A percentile compares a stretch with the other conserved stretches of the same genome.
Evolutionary conservation across 2,888 invertebrate genomes (phyloP).

Genomic region (Sphecodes monilicornis): DNA sequence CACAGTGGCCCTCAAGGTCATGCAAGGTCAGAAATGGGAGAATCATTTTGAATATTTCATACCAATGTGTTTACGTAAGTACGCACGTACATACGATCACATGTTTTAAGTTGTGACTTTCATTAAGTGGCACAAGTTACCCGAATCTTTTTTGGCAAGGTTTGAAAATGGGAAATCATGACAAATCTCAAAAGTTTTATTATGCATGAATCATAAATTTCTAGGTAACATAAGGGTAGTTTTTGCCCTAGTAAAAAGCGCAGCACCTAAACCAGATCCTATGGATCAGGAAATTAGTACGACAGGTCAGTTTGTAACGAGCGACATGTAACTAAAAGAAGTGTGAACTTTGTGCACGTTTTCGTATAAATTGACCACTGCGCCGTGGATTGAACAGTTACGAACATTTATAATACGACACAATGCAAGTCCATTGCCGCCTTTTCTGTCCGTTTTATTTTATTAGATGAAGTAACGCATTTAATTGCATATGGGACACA

Average conservation of each 20-base stretch:
- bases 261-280: not conserved
- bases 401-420: not conserved
- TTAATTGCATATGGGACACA: not conserved
- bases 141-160: too few species aligned
- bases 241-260: not conserved
- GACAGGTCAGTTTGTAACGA: not conserved
- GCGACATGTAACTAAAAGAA: not conserved
- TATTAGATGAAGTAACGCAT: not conserved
- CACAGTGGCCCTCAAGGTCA: too few species aligned
- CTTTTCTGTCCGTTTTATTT: not conserved
- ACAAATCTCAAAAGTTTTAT: too few species aligned
- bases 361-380: not conserved
- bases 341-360: not conserved
- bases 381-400: not conserved
- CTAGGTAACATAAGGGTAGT: not conserved
- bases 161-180: too few species aligned
- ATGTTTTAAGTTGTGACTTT: too few species aligned
- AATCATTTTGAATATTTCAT: too few species aligned
- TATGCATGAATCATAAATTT: not conserved
- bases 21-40: too few species aligned
- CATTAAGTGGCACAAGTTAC: not conserved
- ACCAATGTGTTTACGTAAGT: too few species aligned
- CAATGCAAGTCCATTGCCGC: not conserved
- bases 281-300: not conserved
- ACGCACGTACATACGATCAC: too few species aligned